Conservation (phyloP, 1,140 invertebrate species). For the Trypoxylus dichotomus region DNA sequence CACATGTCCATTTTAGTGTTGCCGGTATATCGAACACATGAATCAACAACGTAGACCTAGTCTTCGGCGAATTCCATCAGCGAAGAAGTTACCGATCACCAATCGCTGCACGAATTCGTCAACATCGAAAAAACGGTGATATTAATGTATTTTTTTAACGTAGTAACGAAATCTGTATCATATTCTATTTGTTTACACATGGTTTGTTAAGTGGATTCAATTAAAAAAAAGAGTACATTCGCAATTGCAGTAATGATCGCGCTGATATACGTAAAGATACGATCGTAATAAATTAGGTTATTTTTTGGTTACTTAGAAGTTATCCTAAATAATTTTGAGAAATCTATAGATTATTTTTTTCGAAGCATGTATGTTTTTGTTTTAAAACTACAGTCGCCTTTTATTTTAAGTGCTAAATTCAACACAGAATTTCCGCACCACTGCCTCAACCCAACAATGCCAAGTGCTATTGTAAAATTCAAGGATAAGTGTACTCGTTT, state of each 20-base stretch:
- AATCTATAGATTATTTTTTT: no score
- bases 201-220: background rate
- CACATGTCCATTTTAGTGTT: conserved; percentile 1
- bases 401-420: background rate
- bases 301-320: background rate
- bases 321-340: no score
- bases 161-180: background rate
- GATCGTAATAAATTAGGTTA: background rate
- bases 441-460: background rate
- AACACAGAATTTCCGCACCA: background rate
- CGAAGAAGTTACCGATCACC: background rate
- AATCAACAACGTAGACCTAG: conserved; percentile 2
- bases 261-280: background rate
- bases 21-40: background rate
- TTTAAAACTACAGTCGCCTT: background rate
- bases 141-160: background rate
- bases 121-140: background rate
- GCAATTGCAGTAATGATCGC: background rate
- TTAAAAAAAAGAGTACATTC: background rate
- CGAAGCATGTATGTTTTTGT: no score
- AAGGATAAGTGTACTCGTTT: background rate
- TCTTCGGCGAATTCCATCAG: background rate
- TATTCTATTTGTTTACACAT: background rate
- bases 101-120: background rate
- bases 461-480: background rate